Base-by-base conservation (phyloP, 1,140 invertebrate species). In the Micrasema minimum region DNA sequence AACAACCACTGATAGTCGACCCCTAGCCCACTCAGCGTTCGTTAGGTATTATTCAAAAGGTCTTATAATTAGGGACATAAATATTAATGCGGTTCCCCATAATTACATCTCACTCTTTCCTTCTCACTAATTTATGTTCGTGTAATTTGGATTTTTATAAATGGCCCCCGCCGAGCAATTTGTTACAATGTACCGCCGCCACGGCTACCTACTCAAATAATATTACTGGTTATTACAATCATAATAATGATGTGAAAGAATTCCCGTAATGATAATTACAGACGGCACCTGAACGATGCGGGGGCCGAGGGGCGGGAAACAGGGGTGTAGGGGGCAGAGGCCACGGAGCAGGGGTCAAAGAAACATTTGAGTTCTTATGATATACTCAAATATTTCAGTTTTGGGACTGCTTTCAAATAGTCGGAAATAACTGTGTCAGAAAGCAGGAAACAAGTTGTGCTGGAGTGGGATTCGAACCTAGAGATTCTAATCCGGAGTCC, bases 131-230 rank as follows among this genome's bases (percentile, higher is more conserved):
- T 74, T 74, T 74, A 74, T 74, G 72, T 74, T 74, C 55, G 72
- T 74, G 72, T 74, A 74, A 74, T 74, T 74, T 74, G 70, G 69
- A 74, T 74, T 74, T 74, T 74, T 74, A 74, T 74, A 74, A 74
- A 74, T 74, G 72, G 69, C 72, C 65, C 67, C 71, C 66, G 72
- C 68, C 62, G 69, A 69, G 72, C 67, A 74, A 74, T 74, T 74
- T 74, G 72, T 74, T 71, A 71, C 64, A 65, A 46, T 62, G 72
- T 57, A 65, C 72, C 53, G 66, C 50, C 37, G 37, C 67, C n/a
- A n/a, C n/a, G 55, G 20, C 51, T 66, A 69, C 72, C 72, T 74
- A 65, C 72, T 74, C 72, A 74, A 74, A 74, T 74, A 74, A 62
- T 62, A 62, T 35, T 57, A 37, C 53, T 57, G 31, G 31, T 57